Percentiles rank a stretch among this genome's conserved stretches.
Conservation (phyloP, 2,888 invertebrate species). For the Germaria angustata region DNA sequence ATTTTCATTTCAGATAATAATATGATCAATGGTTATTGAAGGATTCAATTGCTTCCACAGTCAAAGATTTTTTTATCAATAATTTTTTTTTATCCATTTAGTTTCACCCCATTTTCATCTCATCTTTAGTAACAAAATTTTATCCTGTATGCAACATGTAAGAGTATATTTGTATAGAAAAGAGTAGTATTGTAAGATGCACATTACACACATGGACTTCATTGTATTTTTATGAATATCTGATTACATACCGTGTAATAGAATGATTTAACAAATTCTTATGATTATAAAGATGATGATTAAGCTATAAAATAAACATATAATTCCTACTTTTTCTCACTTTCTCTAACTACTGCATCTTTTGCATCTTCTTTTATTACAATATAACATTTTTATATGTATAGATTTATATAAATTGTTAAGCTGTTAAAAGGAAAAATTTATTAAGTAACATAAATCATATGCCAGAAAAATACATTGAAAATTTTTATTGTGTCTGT, state of each 20-base stretch:
- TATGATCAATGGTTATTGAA: too few species aligned
- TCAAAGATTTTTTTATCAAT: too few species aligned
- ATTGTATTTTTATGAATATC: slow-evolving; percentile 36
- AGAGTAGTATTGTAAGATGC: slow-evolving; percentile 21
- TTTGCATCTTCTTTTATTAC: neutral
- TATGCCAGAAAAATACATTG: slow-evolving; percentile 42
- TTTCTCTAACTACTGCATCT: neutral
- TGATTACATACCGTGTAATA: slow-evolving; percentile 53
- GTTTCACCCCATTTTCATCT: too few species aligned
- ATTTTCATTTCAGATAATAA: too few species aligned
- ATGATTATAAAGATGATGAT: slow-evolving; percentile 41
- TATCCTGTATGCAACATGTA: neutral
- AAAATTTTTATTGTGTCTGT: neutral
- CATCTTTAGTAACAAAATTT: neutral
- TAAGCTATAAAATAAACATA: slow-evolving; percentile 25
- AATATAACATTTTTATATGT: neutral
- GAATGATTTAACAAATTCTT: slow-evolving; percentile 60
- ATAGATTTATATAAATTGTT: neutral
- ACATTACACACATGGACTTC: slow-evolving; percentile 39
- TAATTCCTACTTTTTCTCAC: neutral
- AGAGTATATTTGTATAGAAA: neutral
- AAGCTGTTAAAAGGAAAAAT: slow-evolving; percentile 20
- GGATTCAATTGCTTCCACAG: too few species aligned
- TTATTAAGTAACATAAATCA: slow-evolving; percentile 47
- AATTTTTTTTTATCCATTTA: too few species aligned